Base-by-base conservation (phyloP, 2,113 vertebrate species). In the Strigops habroptila region DNA sequence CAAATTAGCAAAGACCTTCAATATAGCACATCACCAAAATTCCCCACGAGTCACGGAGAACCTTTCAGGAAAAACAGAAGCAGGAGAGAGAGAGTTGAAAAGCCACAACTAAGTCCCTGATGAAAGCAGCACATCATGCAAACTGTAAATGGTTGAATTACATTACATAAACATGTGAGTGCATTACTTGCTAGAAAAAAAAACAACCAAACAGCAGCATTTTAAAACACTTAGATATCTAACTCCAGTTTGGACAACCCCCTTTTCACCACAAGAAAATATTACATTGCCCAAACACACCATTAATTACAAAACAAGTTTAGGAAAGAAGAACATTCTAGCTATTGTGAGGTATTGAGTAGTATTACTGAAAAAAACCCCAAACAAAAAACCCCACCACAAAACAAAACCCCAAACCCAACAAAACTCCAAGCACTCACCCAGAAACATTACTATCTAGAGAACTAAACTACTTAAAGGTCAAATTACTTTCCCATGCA, bases 111-210 rank as follows among this genome's bases (percentile, higher is more conserved):
- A 86, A 69, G 30, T 43, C 81, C 51, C 52, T 35, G 31, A 77
- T 15, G 51, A 86, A 81, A 81, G 48, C 31, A 78, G 17, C 12
- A 52, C 1, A 2, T 33, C 53, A 89, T n/a, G 62, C 27, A 70
- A 77, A 81, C 7, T 12, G 18, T 22, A 62, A 81, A 35, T 16
- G 19, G 17, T 7, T 67, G 27, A 83, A 70, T 63, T 44, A 37
- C 2, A 21, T 46, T 27, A 41, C 9, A 31, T 1, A 0, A 37
- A 75, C 8, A 71, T 1, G 3, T 2, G 18, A 85, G 15, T 13
- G 14, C 16, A 51, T 0, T 43, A 69, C 37, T 91, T 67, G 46
- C n/a, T 81, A 49, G 35, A 88, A 86, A 59, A 59, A 35, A 15
- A 39, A 87, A 69, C 1, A n/a, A n/a, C 39, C 39, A n/a, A n/a